Percentiles rank a stretch among this genome's conserved stretches.
phyloP scores from a whole-genome alignment of 2,797 vertebrate species.

The Karalla daura region DNA sequence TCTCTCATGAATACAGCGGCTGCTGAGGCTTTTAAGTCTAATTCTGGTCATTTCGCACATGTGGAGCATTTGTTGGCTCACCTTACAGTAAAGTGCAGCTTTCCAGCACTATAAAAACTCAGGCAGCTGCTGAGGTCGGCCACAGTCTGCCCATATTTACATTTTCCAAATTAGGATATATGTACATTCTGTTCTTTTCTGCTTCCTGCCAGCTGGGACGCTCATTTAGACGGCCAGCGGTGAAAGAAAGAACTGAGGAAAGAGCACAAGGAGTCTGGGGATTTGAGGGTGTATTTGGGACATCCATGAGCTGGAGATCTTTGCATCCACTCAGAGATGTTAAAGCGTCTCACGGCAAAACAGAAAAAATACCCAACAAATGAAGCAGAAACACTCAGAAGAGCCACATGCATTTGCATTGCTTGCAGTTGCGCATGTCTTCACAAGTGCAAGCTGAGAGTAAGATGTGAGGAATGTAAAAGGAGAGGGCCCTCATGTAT shows the following conservation, averaged over 20 bases:
- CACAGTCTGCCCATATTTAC: conserved; percentile 28
- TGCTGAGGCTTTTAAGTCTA: conserved; percentile 1
- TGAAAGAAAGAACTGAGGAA: conserved; percentile 8
- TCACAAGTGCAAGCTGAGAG: conserved; percentile 20
- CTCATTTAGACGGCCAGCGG: conserved; percentile 22
- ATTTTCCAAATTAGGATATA: conserved; percentile 38
- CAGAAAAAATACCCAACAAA: conserved; percentile 8
- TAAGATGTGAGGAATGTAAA: conserved; percentile 23
- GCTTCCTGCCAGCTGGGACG: conserved; percentile 63
- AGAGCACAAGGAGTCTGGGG: conserved; percentile 2
- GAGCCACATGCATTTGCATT: conserved; percentile 14
- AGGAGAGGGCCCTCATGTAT: not conserved
- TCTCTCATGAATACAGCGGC: not conserved
- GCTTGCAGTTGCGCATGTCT: conserved; percentile 21
- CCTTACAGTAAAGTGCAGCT: not conserved
- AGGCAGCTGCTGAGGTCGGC: conserved; percentile 54
- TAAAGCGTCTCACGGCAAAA: conserved; percentile 18
- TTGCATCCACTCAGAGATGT: not conserved
- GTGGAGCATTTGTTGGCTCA: not conserved
- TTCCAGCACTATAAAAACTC: conserved; percentile 13
- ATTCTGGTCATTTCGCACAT: not conserved
- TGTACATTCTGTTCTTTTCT: conserved; percentile 70
- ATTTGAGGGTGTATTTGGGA: not conserved
- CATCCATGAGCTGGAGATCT: conserved; percentile 5
- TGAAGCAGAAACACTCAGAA: conserved; percentile 7